phyloP scores from a whole-genome alignment of 2,113 vertebrate species.

The Nicator chloris region DNA sequence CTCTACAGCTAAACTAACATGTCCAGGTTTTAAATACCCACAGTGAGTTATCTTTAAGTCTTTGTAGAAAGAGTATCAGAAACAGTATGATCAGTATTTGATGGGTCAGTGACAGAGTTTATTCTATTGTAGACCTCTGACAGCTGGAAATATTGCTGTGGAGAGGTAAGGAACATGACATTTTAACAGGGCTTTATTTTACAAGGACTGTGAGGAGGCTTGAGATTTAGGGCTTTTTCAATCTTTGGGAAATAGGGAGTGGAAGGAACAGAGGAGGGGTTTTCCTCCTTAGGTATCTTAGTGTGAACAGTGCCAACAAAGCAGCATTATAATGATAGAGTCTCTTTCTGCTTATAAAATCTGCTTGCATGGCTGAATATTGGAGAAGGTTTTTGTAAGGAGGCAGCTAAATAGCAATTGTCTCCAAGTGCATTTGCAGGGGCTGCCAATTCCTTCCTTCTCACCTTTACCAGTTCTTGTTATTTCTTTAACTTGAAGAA shows the following conservation, averaged over 20 bases:
- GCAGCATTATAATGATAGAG: background rate
- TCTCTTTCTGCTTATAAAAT: background rate
- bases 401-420: background rate
- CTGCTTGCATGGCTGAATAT: background rate
- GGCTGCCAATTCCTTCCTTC: background rate
- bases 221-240: background rate
- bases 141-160: background rate
- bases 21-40: background rate
- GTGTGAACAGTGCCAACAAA: rapidly evolving
- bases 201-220: background rate
- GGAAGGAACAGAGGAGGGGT: background rate
- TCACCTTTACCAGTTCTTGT: background rate
- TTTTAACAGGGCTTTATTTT: background rate
- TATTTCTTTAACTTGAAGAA: background rate
- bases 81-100: background rate
- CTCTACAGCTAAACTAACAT: background rate
- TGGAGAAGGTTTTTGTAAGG: background rate
- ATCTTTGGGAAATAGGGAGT: background rate
- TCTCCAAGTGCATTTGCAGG: background rate
- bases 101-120: background rate
- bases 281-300: background rate
- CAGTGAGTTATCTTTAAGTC: background rate
- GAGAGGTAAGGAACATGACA: background rate
- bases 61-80: background rate
- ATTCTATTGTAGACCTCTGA: background rate